Evolutionary conservation across 2,888 invertebrate species (phyloP).

Genomic region (Limenitis camilla): DNA sequence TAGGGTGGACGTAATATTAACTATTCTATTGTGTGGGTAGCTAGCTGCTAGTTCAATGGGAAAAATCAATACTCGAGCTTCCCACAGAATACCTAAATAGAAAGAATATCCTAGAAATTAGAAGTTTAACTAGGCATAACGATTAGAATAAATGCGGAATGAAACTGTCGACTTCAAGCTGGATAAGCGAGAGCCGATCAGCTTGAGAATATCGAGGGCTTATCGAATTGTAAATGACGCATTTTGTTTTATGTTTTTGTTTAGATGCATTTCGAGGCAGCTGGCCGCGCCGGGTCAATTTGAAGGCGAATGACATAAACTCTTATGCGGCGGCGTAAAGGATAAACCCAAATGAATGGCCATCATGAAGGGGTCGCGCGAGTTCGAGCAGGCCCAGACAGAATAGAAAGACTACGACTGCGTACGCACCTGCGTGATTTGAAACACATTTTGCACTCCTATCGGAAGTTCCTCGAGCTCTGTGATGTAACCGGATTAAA

Average conservation of each 20-base stretch:
- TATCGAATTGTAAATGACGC: constrained; percentile 19
- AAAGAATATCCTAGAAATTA: constrained; percentile 16
- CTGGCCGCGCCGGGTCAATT: constrained; percentile 51
- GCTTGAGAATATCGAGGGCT: constrained; percentile 8
- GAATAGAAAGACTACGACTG: constrained; percentile 91
- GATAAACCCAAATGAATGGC: constrained; percentile 73
- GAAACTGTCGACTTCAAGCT: constrained; percentile 14
- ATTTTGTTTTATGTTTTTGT: constrained; percentile 46
- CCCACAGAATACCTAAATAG: constrained; percentile 17
- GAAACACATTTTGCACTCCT: constrained; percentile 68
- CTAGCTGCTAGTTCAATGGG: constrained; percentile 38
- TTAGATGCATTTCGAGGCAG: constrained; percentile 56
- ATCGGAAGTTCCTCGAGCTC: constrained; percentile 58
- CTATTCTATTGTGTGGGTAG: constrained; percentile 47
- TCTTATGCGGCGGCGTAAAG: constrained; percentile 74
- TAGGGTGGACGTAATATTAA: constrained; percentile 21
- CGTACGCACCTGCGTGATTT: constrained; percentile 96
- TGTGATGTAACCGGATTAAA: constrained; percentile 70
- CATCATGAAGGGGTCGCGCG: constrained; percentile 74
- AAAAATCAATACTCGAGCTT: constrained; percentile 63
- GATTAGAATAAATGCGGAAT: constrained; percentile 5
- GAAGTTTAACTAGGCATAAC: background rate
- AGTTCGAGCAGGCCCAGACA: constrained; percentile 93
- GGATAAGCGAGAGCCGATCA: constrained; percentile 5
- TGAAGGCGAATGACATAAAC: constrained; percentile 68